Percentiles rank a stretch among this genome's conserved stretches.
Conservation (phyloP, 2,113 vertebrate species). For the Megalops atlanticus region DNA sequence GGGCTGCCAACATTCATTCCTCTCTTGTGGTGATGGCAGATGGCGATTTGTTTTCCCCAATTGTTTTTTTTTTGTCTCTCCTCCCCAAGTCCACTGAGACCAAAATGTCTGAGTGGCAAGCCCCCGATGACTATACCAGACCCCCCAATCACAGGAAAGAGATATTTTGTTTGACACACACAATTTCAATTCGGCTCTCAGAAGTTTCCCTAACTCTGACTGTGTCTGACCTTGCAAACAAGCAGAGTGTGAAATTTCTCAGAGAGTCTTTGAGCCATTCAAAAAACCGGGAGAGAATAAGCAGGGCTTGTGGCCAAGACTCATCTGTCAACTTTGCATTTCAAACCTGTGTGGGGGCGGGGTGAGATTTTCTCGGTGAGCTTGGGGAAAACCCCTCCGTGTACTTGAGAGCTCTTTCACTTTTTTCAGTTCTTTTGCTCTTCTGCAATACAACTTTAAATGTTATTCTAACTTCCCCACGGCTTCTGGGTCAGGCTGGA, state of each 20-base stretch:
- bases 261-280: constrained; percentile 72
- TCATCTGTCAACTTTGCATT: constrained; percentile 76
- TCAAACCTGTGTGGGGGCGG: constrained; percentile 55
- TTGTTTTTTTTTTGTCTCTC: neutral
- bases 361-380: constrained; percentile 32
- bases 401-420: constrained; percentile 47
- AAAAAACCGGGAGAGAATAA: constrained; percentile 73
- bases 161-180: neutral
- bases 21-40: constrained; percentile 20
- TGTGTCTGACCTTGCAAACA: constrained; percentile 69
- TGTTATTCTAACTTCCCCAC: neutral
- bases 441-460: constrained; percentile 27
- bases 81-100: constrained; percentile 4
- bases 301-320: constrained; percentile 57
- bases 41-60: constrained; percentile 9
- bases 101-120: neutral
- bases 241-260: constrained; percentile 71
- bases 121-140: constrained; percentile 20
- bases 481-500: constrained; percentile 12
- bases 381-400: constrained; percentile 57
- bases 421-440: constrained; percentile 51
- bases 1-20: neutral
- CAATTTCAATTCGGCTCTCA: neutral
- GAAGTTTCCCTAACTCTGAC: constrained; percentile 61
- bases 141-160: neutral